Base-by-base conservation (phyloP, 2,797 vertebrate species). In the Uromys caudimaculatus region DNA sequence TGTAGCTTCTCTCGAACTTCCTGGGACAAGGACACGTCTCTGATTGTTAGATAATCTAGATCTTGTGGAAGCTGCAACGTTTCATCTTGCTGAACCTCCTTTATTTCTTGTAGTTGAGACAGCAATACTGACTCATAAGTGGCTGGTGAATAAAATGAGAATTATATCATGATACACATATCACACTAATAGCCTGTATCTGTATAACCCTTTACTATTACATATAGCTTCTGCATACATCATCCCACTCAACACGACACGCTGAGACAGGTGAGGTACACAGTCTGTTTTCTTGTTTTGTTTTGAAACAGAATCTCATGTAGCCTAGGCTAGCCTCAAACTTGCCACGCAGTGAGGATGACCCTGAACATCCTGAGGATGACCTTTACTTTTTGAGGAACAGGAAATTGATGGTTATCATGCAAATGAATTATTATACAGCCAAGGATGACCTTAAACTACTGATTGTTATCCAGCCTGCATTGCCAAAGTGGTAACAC, bases 1-100 rank as follows among this genome's bases (percentile, higher is more conserved):
- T 99, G 98, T 97, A 99, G 98, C 95, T 99, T 99, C 98, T 99
- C 99, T 95, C 99, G 98, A 96, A 99, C 99, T 98, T 99, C 99
- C 10, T 96, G 0, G 0, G 99, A 99, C 64, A 99, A 98, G 0
- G 99, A 99, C 41, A 98, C 98, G 0, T 98, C 98, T 17, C 99
- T 98, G 52, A 98, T 96, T 93, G 99, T 98, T 64, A 99, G 97
- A 96, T 99, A 99, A 98, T 99, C 99, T 1, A 99, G 91, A 96
- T 99, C 99, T 17, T 98, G 97, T 0, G 99, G 99, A 75, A 99
- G 98, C 1, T n/a, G 97, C 58, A 99, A 99, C 38, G 98, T 99
- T 98, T 99, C 99, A 76, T 99, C 99, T 91, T 69, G 98, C 94
- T 98, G 99, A 86, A 99, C 99, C 94, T 99, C 99, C 82, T 99